Conservation (phyloP, 2,888 invertebrate genomes). For the Zeuzera pyrina region DNA sequence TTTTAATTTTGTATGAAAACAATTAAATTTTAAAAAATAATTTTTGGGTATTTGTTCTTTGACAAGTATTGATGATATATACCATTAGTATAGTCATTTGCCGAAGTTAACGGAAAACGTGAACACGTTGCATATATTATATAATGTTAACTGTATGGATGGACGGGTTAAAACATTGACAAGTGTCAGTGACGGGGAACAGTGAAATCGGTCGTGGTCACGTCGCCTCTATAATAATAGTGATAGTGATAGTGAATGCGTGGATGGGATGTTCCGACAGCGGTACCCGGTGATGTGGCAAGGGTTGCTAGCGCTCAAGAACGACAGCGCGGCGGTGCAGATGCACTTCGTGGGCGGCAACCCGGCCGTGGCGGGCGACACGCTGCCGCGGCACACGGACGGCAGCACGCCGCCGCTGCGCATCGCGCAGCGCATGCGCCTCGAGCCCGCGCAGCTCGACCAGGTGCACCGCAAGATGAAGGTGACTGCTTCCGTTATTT, state of each 20-base stretch:
- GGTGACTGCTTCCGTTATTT: slow-evolving; percentile 59
- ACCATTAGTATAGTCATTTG: no score
- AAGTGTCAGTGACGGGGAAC: no score
- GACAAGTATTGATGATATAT: no score
- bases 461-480: slow-evolving; percentile 97
- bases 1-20: no score
- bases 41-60: no score
- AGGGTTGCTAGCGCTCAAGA: slow-evolving; percentile 94
- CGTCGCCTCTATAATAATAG: neutral
- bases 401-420: slow-evolving; percentile 89
- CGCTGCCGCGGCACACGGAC: slow-evolving; percentile 88
- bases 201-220: neutral
- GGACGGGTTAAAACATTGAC: no score
- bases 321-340: slow-evolving; percentile 97
- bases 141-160: no score
- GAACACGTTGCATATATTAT: no score
- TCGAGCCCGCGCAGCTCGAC: slow-evolving; percentile 96
- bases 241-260: neutral
- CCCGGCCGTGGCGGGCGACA: slow-evolving; percentile 88
- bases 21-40: no score
- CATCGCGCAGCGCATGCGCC: slow-evolving; percentile 97
- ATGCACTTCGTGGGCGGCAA: slow-evolving; percentile 99
- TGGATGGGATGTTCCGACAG: slow-evolving; percentile 64
- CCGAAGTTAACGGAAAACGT: no score
- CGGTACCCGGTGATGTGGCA: slow-evolving; percentile 99